phyloP scores from a whole-genome alignment of 2,113 vertebrate genomes.

The Poeciliopsis prolifica region DNA sequence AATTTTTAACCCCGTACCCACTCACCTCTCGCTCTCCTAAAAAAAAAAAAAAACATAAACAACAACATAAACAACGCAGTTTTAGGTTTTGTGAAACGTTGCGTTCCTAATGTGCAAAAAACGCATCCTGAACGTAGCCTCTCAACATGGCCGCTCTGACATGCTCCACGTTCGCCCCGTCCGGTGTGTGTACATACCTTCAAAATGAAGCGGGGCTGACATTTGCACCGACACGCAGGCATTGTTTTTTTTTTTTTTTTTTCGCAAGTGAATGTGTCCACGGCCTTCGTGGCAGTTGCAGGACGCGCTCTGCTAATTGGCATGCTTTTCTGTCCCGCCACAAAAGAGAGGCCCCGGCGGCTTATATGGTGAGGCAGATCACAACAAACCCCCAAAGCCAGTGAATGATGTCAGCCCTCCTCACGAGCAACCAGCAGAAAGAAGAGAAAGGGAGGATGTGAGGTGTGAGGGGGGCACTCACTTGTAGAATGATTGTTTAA shows the following conservation, averaged over 20 bases:
- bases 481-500: constrained; percentile 55
- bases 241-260: background rate
- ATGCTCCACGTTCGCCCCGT: constrained; percentile 24
- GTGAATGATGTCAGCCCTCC: constrained; percentile 65
- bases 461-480: constrained; percentile 32
- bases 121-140: constrained; percentile 38
- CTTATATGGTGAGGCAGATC: constrained; percentile 63
- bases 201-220: constrained; percentile 24
- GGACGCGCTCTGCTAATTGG: constrained; percentile 69
- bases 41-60: background rate
- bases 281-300: constrained; percentile 52
- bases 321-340: constrained; percentile 53
- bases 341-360: constrained; percentile 62
- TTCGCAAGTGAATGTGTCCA: constrained; percentile 34
- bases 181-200: constrained; percentile 5
- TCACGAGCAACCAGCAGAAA: constrained; percentile 51
- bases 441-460: background rate
- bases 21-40: too few relatives aligned
- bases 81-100: constrained; percentile 14
- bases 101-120: constrained; percentile 22
- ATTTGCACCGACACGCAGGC: constrained; percentile 75
- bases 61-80: constrained; percentile 20
- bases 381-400: constrained; percentile 69
- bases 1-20: too few relatives aligned
- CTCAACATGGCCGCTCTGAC: constrained; percentile 50